Evolutionary conservation across 2,888 invertebrate genomes (phyloP), one percentile per base, ranked within the genome.

Genomic region (Aleiodes leptofemur): DNA sequence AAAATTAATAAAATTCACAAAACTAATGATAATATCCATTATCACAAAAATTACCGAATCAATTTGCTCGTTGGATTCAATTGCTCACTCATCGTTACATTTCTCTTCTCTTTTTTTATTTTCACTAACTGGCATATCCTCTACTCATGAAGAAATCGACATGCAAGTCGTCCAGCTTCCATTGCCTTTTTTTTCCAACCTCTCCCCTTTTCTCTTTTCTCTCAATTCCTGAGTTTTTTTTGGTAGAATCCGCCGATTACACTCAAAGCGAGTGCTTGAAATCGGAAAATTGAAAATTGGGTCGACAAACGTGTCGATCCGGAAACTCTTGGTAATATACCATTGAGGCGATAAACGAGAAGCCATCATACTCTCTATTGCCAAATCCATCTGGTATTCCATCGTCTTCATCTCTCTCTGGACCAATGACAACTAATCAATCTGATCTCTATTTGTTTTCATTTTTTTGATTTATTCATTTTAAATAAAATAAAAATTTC

Each of bases 261-360:
- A 43, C 43, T 14, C 66, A 68, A 57, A 57, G 34, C 16, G n/a
- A n/a, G 56, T 43, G 70, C 57, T 73, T 64, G 61, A 56, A 71
- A 78, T 80, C 23, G 75, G 78, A 74, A 79, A 79, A 78, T 80
- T 76, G 79, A 73, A 77, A 80, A 80, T 80, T 80, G 76, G 78
- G 78, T 78, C 77, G 79, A 76, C 78, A 73, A 79, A 79, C 77
- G 77, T 79, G 79, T 77, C 75, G 75, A 66, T 51, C 74, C 78
- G 77, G 76, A 79, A 78, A 78, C 76, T 74, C 11, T 69, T 56
- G 76, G 77, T 79, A 76, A 79, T 79, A 71, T 72, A 77, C 69
- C 78, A 73, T 77, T 79, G 76, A 73, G 74, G 73, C 76, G 73
- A 78, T 71, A 77, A 79, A 77, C 77, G 76, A 79, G 70, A 75